phyloP scores from a whole-genome alignment of 1,140 invertebrate genomes.

The Rhopalosiphum maidis region DNA sequence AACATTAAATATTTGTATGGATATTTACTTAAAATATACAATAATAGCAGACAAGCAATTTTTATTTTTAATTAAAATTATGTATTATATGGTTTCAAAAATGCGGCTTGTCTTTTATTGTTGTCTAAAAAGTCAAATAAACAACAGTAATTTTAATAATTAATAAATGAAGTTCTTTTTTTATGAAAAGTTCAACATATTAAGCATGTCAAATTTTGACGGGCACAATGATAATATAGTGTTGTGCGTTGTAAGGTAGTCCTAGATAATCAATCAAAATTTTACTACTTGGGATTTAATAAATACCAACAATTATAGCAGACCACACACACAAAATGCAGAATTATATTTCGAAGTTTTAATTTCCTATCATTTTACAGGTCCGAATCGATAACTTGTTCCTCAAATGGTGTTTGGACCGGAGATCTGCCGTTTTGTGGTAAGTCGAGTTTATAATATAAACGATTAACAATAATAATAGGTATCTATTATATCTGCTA shows the following conservation, averaged over 20 bases:
- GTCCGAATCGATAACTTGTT: constrained; percentile 71
- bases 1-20: background rate
- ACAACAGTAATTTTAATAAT: background rate
- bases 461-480: background rate
- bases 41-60: background rate
- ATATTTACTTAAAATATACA: background rate
- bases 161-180: background rate
- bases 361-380: constrained; percentile 62
- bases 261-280: background rate
- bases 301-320: background rate
- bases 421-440: constrained; percentile 84
- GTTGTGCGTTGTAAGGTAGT: background rate
- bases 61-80: background rate
- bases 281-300: background rate
- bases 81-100: background rate
- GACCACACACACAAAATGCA: background rate
- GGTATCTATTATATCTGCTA: background rate
- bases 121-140: background rate
- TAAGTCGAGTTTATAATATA: constrained; percentile 63
- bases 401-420: constrained; percentile 75
- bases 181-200: background rate
- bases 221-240: background rate
- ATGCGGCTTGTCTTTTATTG: background rate
- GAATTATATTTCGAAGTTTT: background rate
- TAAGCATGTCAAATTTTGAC: background rate